Percentiles rank a stretch among this genome's conserved stretches.
Conservation (phyloP, 2,888 invertebrate genomes). For the Elmis aenea region DNA sequence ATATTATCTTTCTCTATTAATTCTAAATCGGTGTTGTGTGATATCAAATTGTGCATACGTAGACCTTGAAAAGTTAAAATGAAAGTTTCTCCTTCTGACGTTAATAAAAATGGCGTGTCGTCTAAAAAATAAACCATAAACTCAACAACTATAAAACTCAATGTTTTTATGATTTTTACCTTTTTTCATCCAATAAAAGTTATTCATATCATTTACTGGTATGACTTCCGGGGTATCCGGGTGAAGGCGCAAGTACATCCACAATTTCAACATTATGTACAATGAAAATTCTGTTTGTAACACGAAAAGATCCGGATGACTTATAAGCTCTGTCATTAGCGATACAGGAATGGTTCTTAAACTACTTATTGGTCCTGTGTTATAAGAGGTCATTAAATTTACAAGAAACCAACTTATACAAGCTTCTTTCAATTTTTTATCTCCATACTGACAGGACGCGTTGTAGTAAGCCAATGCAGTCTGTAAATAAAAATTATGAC, state of each 20-base stretch:
- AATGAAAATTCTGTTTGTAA: conserved; percentile 76
- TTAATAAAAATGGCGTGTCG: conserved; percentile 54
- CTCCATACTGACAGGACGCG: conserved; percentile 64
- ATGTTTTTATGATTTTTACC: conserved; percentile 30
- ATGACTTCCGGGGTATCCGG: conserved; percentile 30
- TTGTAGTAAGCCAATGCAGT: conserved; percentile 66
- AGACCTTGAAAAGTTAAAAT: conserved; percentile 59
- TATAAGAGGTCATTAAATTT: conserved; percentile 60
- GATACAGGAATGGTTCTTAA: conserved; percentile 60
- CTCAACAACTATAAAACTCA: not conserved
- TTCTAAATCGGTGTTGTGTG: conserved; percentile 66
- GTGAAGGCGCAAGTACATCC: conserved; percentile 58
- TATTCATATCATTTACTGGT: conserved; percentile 35
- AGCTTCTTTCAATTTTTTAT: conserved; percentile 55
- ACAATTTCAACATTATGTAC: conserved; percentile 65
- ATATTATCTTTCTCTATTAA: conserved; percentile 63
- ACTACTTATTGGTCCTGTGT: conserved; percentile 48
- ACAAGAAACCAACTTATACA: conserved; percentile 66
- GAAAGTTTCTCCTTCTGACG: conserved; percentile 56
- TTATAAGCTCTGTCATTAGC: conserved; percentile 59
- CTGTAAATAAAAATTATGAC: too few species aligned
- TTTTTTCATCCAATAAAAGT: conserved; percentile 46
- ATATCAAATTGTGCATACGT: conserved; percentile 62
- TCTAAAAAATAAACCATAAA: conserved; percentile 23
- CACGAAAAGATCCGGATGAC: conserved; percentile 63